Conservation (phyloP, 2,797 vertebrate species). For the Aulostomus chinensis region DNA sequence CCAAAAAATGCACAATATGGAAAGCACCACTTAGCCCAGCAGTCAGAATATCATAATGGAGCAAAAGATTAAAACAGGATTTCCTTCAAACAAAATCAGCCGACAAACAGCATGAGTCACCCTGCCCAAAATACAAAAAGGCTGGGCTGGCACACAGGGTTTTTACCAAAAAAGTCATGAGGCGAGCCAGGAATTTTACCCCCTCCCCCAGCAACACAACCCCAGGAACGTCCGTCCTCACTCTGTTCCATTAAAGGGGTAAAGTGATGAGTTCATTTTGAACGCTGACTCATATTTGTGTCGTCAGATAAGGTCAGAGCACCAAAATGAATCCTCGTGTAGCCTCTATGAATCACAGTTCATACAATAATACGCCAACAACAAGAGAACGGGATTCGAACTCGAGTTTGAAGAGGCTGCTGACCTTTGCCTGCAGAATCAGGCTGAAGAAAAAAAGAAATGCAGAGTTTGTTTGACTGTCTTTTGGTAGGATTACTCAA, state of each 20-base stretch:
- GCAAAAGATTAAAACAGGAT: conserved; percentile 47
- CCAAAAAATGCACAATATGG: conserved; percentile 39
- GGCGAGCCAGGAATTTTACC: conserved; percentile 5
- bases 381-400: no score
- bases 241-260: conserved; percentile 17
- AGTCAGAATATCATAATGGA: conserved; percentile 21
- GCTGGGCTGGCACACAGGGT: conserved; percentile 19
- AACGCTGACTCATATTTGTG: background rate
- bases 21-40: conserved; percentile 35
- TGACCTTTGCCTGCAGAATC: no score
- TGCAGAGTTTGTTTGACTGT: no score
- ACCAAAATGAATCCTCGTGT: no score
- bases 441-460: no score
- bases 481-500: no score
- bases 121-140: conserved; percentile 3
- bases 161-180: conserved; percentile 56
- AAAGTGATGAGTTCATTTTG: background rate
- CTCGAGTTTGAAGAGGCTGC: no score
- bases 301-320: no score
- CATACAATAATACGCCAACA: no score
- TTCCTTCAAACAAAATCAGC: conserved; percentile 44
- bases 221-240: conserved; percentile 39
- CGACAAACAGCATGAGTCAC: conserved; percentile 41
- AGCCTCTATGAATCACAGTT: background rate
- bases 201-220: conserved; percentile 37